Evolutionary conservation across 2,888 invertebrate genomes (phyloP).

Genomic region (Ectropis crepuscularia): DNA sequence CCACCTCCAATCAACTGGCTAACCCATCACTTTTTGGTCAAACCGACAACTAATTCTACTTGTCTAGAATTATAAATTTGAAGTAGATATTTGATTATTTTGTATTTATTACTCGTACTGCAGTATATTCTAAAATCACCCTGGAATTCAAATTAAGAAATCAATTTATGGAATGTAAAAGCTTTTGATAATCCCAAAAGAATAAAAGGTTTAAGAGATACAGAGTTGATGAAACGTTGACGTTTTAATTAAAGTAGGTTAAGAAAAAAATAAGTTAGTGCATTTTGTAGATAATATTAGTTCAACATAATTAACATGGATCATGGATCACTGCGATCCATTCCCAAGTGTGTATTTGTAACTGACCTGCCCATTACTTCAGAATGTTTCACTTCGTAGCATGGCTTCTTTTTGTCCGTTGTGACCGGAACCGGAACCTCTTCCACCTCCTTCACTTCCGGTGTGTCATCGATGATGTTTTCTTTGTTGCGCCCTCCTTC

Average conservation of each 20-base stretch:
- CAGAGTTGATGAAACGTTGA: too few species aligned
- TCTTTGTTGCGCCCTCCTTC: constrained; percentile 69
- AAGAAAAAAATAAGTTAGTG: too few species aligned
- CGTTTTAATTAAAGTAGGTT: too few species aligned
- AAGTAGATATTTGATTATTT: too few species aligned
- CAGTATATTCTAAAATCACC: neutral
- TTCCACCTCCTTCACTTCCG: constrained; percentile 46
- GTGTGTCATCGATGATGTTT: constrained; percentile 62
- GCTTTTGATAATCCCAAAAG: neutral
- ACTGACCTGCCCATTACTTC: constrained; percentile 86
- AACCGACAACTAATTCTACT: too few species aligned
- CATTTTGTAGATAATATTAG: too few species aligned
- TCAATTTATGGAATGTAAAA: neutral
- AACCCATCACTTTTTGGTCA: too few species aligned
- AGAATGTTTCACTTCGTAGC: constrained; percentile 85
- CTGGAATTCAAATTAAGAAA: too few species aligned
- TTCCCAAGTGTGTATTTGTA: neutral
- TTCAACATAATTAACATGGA: neutral
- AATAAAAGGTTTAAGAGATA: too few species aligned
- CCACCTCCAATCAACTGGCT: too few species aligned
- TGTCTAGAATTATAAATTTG: too few species aligned
- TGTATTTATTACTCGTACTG: too few species aligned
- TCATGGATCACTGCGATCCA: neutral
- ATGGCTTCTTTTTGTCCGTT: constrained; percentile 85
- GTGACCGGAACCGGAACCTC: constrained; percentile 70